Base-by-base conservation (phyloP, 2,113 vertebrate species). In the Neofelis nebulosa region DNA sequence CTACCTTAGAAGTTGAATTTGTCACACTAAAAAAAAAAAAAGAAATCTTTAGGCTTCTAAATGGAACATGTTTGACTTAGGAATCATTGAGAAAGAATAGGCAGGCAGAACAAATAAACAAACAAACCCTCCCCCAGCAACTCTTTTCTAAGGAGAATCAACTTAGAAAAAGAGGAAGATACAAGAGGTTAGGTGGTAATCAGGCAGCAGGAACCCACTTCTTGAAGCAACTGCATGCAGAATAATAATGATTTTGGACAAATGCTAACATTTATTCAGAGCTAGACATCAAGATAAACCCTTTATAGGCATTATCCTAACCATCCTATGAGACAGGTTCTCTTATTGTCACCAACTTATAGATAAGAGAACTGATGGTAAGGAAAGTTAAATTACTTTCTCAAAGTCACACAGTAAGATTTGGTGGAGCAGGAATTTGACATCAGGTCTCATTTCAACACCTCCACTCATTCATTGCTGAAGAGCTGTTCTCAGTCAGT, bases 1-100 rank as follows among this genome's bases (percentile, higher is more conserved):
- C 86, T n/a, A 92, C 69, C 33, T 91, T 84, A 97, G 55, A 97
- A 92, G 79, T 66, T 83, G 65, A 94, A 95, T 96, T 93, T 79
- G 65, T 97, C 82, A 86, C 57, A 61, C n/a, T 91, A 68, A 55
- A 88, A 91, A 89, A 92, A 79, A 48, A 78, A 50, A 48, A 7
- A 52, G 76, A 50, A 93, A 91, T 25, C 25, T 48, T 79, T 73
- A 92, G 55, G 48, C 45, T 94, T 97, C 4, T 96, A 93, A 96
- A 80, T 89, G 92, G 71, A 83, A 83, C n/a, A 79, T n/a, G 66
- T 92, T 94, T 96, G 29, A 92, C 65, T 95, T 95, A 86, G 29
- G 21, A 95, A 91, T 93, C 25, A 21, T 65, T 94, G 82, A 94
- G 76, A 93, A 95, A 93, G 68, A 96, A 89, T 84, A 94, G 93